Evolutionary conservation across 53 echinoderm and acorn worm species (phyloP), one percentile per base, ranked within the genome.

Genomic region (Echinarachnius parma): DNA sequence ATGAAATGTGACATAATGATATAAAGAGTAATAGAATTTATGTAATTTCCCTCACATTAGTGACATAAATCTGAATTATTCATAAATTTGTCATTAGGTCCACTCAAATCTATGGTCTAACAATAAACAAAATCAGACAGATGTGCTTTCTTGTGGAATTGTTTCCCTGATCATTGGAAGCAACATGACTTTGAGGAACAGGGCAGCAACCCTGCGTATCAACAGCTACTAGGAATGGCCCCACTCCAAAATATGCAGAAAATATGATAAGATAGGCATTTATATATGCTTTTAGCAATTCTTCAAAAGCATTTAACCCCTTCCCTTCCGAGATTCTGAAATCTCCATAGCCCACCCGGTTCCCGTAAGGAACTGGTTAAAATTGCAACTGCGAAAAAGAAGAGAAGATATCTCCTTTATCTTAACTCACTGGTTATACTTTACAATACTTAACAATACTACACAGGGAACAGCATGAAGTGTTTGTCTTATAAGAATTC

Each of bases 51-150:
- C 90, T 90, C 48, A 84, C 86, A 64, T 90, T 95, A 57, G 64
- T 85, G 76, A 19, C 95, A 90, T 90, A 90, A 95, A 42, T 95
- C 95, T 90, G 90, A 95, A 82, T 90, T 90, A 36, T 84, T 84
- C 28, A 95, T 90, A 53, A 90, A 90, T 29, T 90, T 90, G 47
- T 95, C 95, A 32, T 83, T 83, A 14, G 95, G 87, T 9, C 95
- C 95, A 71, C 86, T 95, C 44, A 95, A 53, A 71, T 95, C 95
- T 95, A 20, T n/a, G 16, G 18, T 1, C 34, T 26, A 30, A 26
- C 13, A 13, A 42, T 13, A 9, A 13, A 42, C 8, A 8, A 8
- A 8, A 42, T 7, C 13, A 42, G n/a, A 8, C 7, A 9, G 13
- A 42, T 42, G 42, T 7, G 13, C 13, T 13, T 9, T 9, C 7